Base-by-base conservation (phyloP, 2,113 vertebrate species). In the Ibidorhyncha struthersii region DNA sequence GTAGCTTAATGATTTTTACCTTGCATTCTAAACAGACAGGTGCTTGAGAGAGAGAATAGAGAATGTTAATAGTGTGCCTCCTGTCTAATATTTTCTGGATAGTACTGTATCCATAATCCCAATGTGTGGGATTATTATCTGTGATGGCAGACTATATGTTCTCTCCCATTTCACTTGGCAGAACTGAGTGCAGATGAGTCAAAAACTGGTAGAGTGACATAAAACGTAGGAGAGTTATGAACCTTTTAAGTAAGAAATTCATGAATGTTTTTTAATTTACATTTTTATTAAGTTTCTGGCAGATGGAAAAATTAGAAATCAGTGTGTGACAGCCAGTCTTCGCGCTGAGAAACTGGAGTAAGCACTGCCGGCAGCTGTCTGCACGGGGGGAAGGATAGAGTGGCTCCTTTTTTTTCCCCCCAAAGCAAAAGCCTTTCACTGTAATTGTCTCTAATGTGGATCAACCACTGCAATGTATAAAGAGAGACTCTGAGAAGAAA, bases 271-370 rank as follows among this genome's bases (percentile, higher is more conserved):
- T 95, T 76, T 10, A 70, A 95, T 96, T 95, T 96, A 82, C 91
- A 94, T 97, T 94, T 97, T 96, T 89, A 96, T 97, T 92, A 84
- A 45, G 59, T 86, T 93, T 94, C 59, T 94, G 84, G 67, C 45
- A 97, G 92, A 95, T 70, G 59, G 83, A 85, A 71, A 94, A 94
- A 95, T 66, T 93, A 73, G 65, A 89, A 94, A 94, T 90, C 30
- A 15, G 47, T 85, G 72, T 94, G 76, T 91, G 62, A 67, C 77
- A 87, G 84, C 5, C 47, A 86, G 67, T 86, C 40, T 55, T 80
- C 86, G 34, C 62, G 36, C 20, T 36, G 89, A 87, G 73, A 86
- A 93, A 45, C 52, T 87, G 80, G 76, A 86, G 65, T 66, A 52
- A 92, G 29, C 34, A 7, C 38, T 76, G 59, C 36, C 13, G 26